Evolutionary conservation across 2,797 vertebrate genomes (phyloP).

Genomic region (Hippopotamyrus pictus): DNA sequence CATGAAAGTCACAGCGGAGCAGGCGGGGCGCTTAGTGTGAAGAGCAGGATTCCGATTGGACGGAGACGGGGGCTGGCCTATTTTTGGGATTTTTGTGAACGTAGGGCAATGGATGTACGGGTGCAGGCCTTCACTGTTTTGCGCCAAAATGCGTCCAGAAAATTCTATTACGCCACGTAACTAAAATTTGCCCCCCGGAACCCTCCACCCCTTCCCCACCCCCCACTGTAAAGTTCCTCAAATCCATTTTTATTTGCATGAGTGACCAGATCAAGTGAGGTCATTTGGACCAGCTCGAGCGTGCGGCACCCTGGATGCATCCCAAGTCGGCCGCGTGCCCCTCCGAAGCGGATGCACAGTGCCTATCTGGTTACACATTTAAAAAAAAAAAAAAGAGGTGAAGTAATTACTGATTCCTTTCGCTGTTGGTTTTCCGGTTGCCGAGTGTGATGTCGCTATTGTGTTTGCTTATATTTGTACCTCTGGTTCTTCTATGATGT

Average conservation of each 20-base stretch:
- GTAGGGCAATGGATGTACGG: neutral
- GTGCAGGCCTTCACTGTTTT: neutral
- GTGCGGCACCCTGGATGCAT: neutral
- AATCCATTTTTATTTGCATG: neutral
- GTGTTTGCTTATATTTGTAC: slow-evolving; percentile 51
- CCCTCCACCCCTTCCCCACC: neutral
- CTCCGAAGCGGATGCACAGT: slow-evolving; percentile 44
- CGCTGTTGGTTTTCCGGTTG: slow-evolving; percentile 38
- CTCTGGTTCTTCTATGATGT: slow-evolving; percentile 52
- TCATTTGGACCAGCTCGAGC: neutral
- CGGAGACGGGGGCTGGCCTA: neutral
- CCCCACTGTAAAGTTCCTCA: neutral
- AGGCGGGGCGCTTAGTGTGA: neutral
- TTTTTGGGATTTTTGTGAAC: neutral
- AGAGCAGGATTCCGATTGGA: neutral
- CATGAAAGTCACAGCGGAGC: neutral
- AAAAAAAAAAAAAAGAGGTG: slow-evolving; percentile 23
- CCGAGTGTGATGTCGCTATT: slow-evolving; percentile 46
- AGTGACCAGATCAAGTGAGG: neutral
- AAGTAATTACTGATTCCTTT: slow-evolving; percentile 5
- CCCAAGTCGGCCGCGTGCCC: neutral
- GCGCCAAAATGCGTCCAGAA: neutral
- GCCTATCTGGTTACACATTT: slow-evolving; percentile 48
- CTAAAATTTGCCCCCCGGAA: neutral
- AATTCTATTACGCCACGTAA: neutral